Base-by-base conservation (phyloP, 2,888 invertebrate genomes). In the Melolontha melolontha region DNA sequence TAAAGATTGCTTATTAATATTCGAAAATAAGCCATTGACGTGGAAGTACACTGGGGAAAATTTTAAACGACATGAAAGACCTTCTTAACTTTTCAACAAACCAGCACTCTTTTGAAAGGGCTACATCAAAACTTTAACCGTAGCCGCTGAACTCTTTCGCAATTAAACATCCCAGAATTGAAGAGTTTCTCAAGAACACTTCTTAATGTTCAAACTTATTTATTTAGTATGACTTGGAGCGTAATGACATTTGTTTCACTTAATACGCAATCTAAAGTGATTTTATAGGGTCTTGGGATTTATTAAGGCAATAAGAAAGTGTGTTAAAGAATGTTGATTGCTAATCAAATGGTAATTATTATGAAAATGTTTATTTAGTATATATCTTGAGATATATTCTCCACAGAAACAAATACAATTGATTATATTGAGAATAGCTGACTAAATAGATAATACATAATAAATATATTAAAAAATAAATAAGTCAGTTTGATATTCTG, bases 101-200 rank as follows among this genome's bases (percentile, higher is more conserved):
- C 42, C 22, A 27, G 12, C 22, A 42, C 8, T 57, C 42, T 14
- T 57, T 57, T 42, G 57, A 57, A 57, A 57, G 22, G 42, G 29
- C 42, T 57, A 27, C 44, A 14, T 27, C 44, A 44, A 27, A 57
- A 57, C 57, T 57, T 57, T 57, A 27, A 34, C 34, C 34, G 34
- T 34, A 34, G 34, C 34, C 52, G 27, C 12, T 42, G 22, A 44
- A 42, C 57, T 57, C 44, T 42, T 57, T 44, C 57, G 57, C 27
- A 57, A 57, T 57, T 57, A 57, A 57, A 22, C 42, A 42, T 17
- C 22, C 6, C 27, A 57, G 10, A 57, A 57, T 57, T 41, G 55
- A 55, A 41, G 41, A n/a, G 41, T 22, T 12, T 27, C 14, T 42
- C 42, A 27, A 22, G 42, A 57, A 27, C 27, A 27, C 44, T 57